Base-by-base conservation (phyloP, 1,140 invertebrate species). In the Drosophila pseudoobscura region DNA sequence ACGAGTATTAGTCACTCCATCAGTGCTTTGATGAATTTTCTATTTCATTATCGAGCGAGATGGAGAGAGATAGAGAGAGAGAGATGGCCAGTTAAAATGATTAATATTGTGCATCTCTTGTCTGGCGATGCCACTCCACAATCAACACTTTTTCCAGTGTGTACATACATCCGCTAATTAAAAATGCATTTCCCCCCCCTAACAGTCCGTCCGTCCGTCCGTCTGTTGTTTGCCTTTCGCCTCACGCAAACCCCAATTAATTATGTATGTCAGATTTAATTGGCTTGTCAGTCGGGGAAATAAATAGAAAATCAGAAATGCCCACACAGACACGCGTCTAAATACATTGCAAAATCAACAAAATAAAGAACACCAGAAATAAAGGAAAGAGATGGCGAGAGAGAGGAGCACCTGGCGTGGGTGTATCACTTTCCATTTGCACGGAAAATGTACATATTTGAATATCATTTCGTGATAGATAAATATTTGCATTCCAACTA, bases 191-290 rank as follows among this genome's bases (percentile, higher is more conserved):
- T 65, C 63, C 71, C 60, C 17, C 17, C 17, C 17, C 17, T 17
- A 17, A 17, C 17, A 17, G 6, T 43, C 47, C 45, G 62, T 26
- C 24, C 24, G 24, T 26, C 24, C 24, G 4, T 24, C 24, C 24
- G 3, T 24, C 22, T 3, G 22, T 49, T 82, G 70, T 82, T 84
- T 84, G 50, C 66, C 31, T 51, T 74, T 57, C 79, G 62, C 53
- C 62, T 53, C 74, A 55, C 61, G 59, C 57, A 74, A 66, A 60
- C 46, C 9, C 35, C 83, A 82, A 69, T 85, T 82, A 85, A 85
- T 85, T 85, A 85, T 87, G 70, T 87, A 88, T 87, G 83, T 85
- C 82, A 85, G 78, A 75, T 87, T 82, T 87, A 85, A 85, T 85
- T 85, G 82, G 82, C 82, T 82, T 85, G 80, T 85, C 83, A 87